A percentile compares a stretch with the other conserved stretches of the same genome.
phyloP scores from a whole-genome alignment of 2,113 vertebrate genomes.

The Clupea harengus region DNA sequence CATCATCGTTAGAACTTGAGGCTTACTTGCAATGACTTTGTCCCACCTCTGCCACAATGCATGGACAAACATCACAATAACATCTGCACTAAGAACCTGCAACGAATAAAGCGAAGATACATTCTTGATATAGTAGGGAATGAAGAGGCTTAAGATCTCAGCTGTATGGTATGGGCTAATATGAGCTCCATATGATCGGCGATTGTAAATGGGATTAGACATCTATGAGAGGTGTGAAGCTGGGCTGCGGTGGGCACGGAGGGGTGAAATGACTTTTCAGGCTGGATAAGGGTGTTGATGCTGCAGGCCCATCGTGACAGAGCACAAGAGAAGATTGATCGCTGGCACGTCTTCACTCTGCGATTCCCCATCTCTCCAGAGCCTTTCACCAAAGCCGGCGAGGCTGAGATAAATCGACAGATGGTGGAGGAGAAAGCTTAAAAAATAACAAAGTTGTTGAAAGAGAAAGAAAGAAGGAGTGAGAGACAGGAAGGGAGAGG shows the following conservation, averaged over 20 bases:
- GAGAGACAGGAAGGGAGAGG: conserved; percentile 15
- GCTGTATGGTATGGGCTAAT: not conserved
- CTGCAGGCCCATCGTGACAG: conserved; percentile 44
- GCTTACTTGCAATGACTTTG: too few relatives aligned
- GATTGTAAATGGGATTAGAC: conserved; percentile 57
- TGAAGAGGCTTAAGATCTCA: not conserved
- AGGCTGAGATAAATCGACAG: conserved; percentile 49
- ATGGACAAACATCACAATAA: not conserved
- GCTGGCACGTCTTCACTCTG: conserved; percentile 54
- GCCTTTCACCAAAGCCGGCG: conserved; percentile 41
- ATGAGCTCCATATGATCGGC: conserved; percentile 44
- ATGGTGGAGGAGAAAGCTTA: conserved; percentile 45
- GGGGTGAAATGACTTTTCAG: conserved; percentile 37
- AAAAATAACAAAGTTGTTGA: conserved; percentile 50
- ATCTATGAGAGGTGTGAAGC: conserved; percentile 35
- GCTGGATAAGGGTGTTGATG: conserved; percentile 49
- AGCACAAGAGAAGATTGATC: conserved; percentile 62
- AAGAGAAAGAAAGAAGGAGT: conserved; percentile 32
- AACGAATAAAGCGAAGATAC: conserved; percentile 21
- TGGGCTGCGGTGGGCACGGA: conserved; percentile 7
- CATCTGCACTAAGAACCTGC: not conserved
- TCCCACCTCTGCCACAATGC: not conserved
- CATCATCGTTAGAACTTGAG: too few relatives aligned
- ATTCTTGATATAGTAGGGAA: not conserved
- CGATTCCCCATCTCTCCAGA: conserved; percentile 50